Conservation (phyloP, 2,797 vertebrate genomes). For the Crenichthys baileyi region DNA sequence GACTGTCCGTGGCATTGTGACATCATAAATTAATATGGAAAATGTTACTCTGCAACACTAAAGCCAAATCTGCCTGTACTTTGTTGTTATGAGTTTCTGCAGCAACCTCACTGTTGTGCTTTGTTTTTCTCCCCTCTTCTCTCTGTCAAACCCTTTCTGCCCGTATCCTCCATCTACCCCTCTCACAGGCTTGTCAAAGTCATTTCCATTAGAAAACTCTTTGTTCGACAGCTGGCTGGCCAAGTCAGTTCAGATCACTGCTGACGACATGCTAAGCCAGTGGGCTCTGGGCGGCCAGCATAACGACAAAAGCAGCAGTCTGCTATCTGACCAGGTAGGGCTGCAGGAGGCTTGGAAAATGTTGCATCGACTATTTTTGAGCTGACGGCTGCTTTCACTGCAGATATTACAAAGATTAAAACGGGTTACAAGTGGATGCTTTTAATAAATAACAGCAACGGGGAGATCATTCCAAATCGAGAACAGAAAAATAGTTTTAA, state of each 20-base stretch:
- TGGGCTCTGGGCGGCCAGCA: conserved; percentile 91
- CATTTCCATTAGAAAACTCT: conserved; percentile 92
- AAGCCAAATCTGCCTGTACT: neutral
- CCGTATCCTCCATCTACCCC: neutral
- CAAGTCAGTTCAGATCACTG: conserved; percentile 94
- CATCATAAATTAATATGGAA: neutral
- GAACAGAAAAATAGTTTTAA: neutral
- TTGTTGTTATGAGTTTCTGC: conserved; percentile 5
- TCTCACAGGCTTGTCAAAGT: conserved; percentile 87
- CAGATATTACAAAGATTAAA: neutral
- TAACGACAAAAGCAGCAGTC: conserved; percentile 85
- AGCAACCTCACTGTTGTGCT: conserved; percentile 30
- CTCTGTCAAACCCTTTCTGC: neutral
- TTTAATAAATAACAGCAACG: neutral
- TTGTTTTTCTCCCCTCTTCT: conserved; percentile 17
- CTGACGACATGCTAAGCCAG: conserved; percentile 94
- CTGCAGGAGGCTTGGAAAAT: neutral
- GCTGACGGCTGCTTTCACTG: neutral
- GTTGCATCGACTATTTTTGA: conserved; percentile 3
- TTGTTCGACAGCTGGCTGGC: conserved; percentile 97
- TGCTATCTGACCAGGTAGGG: conserved; percentile 89
- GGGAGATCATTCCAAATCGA: conserved; percentile 12
- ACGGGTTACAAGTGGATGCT: neutral
- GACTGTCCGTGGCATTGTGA: neutral
- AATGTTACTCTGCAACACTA: neutral